Evolutionary conservation across 2,888 invertebrate genomes (phyloP), one percentile per base, ranked within the genome.

Genomic region (Epistrophe grossulariae): DNA sequence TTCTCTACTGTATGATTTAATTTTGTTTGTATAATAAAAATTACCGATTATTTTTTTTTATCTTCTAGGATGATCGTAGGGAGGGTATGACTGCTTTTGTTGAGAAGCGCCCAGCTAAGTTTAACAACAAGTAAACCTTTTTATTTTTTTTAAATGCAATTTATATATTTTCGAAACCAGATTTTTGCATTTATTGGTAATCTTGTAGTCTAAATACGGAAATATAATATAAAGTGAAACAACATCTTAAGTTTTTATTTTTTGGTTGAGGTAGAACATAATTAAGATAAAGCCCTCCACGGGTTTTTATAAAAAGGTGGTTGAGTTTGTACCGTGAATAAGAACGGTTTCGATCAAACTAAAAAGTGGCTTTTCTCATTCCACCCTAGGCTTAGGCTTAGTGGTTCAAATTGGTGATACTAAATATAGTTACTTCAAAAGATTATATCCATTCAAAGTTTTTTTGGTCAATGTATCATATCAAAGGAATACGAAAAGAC

Each of bases 41-140:
- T 31, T 6, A 62, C 28, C 19, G 1, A 71, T 55, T 19, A 17
- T 55, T 74, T 78, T 76, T 82, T 88, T 89, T 31, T 6, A 60
- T 89, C 90, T 94, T 94, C 38, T 93, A 98, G 97, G 95, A 96
- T 91, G 99, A 99, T 92, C 96, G 97, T 89, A 97, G 97, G 92
- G 99, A 99, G 94, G 99, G 99, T 59, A 99, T 99, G 99, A 95
- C 96, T 15, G 99, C 99, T 17, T 99, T 99, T 93, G 93, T 96
- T 72, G 99, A 99, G 91, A 99, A 99, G 93, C 95, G 99, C 88
- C 93, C 97, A 57, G 96, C 99, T 0, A 96, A 96, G 45, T 99
- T 99, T 93, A 97, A 95, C 88, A 96, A 95, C 89, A 94, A 96
- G 92, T 97, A 94, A 88, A 83, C 24, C 31, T 4, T 9, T 15